A percentile compares a stretch with the other conserved stretches of the same genome.
Conservation (phyloP, 2,113 vertebrate genomes). For the Pseudopipra pipra region DNA sequence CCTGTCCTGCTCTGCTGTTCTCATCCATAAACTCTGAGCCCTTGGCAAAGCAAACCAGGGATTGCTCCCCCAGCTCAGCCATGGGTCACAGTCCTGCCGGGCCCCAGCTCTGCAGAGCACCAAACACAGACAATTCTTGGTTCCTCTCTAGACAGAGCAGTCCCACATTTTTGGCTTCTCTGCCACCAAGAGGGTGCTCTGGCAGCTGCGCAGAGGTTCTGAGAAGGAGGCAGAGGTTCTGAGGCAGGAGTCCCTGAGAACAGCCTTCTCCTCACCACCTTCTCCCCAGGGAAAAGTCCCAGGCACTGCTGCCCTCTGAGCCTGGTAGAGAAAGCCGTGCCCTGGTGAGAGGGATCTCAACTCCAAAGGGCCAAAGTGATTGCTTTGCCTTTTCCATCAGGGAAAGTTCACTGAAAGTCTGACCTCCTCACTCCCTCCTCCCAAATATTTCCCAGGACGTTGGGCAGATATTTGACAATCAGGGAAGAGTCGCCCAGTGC, state of each 20-base stretch:
- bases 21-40: neutral
- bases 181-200: neutral
- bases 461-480: neutral
- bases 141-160: neutral
- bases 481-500: neutral
- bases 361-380: neutral
- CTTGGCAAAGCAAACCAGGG: neutral
- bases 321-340: neutral
- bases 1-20: neutral
- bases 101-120: accelerated
- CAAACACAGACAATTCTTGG: no score
- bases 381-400: neutral
- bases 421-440: neutral
- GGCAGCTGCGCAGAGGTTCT: neutral
- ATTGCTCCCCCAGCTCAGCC: neutral
- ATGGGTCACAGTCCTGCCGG: neutral
- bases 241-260: neutral
- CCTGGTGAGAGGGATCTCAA: neutral
- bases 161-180: neutral
- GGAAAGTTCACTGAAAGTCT: neutral
- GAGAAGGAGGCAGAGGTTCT: neutral
- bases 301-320: neutral
- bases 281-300: neutral
- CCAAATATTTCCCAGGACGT: neutral
- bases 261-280: neutral